Evolutionary conservation across 2,888 invertebrate genomes (phyloP), one percentile per base, ranked within the genome.

Genomic region (Aromia moschata): DNA sequence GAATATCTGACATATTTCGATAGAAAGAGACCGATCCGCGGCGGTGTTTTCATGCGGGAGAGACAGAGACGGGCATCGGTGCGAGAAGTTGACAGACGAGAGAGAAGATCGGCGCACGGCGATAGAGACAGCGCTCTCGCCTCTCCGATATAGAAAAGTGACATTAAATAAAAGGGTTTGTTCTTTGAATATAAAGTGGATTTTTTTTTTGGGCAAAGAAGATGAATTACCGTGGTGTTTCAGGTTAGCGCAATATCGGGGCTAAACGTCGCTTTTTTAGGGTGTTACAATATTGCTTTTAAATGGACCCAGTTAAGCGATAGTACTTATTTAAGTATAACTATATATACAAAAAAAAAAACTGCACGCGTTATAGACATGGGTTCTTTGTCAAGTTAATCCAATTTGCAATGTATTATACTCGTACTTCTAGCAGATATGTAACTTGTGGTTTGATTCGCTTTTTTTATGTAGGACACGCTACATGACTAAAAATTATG

Each of bases 1-100:
- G 74, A 74, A 79, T 79, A 75, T 74, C 76, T 78, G 76, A 76
- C 78, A 79, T 79, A 79, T 77, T 78, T 79, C 67, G 69, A 61
- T 60, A 67, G 68, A 72, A 47, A 63, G 67, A 70, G 71, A 71
- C 12, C 40, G 54, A 1, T 14, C 9, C 12, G 16, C 16, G 47
- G 47, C 14, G 16, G 43, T n/a, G 37, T 30, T 47, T 36, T 36
- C 17, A 36, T 47, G 20, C 31, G 30, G 43, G 43, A 11, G 14
- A 18, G 51, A 44, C 30, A 17, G 51, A 31, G 36, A 46, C 9
- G 17, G 58, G 38, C 37, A 49, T 33, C n/a, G 37, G 17, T 16
- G 55, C 45, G 56, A 43, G 18, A 40, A 60, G 49, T 46, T 41
- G 52, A 25, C 25, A 5, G 41, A 33, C 10, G 44, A 64, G 44